These are phyloP conservation scores for Drosophila elegans DNA, from an alignment of 1,140 invertebrate genomes.

Conservation along the genomic window DNA sequence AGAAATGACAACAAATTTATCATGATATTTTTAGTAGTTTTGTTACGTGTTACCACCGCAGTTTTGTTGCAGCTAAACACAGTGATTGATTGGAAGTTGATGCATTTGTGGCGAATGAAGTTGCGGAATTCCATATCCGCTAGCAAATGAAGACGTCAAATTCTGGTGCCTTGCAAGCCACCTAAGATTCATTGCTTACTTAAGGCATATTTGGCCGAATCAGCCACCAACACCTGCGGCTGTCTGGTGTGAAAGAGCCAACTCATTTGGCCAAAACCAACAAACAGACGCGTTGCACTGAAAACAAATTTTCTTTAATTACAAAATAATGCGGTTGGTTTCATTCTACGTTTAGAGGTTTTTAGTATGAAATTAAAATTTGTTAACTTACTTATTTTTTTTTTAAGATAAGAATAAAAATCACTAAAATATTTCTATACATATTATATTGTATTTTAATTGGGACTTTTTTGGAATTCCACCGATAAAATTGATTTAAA, in stretches of 20 bases:
- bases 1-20: neutral
- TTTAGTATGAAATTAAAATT: too few species aligned
- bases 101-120: constrained; percentile 32
- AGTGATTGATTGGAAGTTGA: constrained; percentile 39
- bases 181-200: constrained; percentile 59
- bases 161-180: constrained; percentile 1
- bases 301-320: too few species aligned
- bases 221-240: constrained; percentile 47
- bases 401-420: too few species aligned
- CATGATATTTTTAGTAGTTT: neutral
- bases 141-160: constrained; percentile 45
- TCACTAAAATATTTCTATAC: too few species aligned
- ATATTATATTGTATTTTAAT: too few species aligned
- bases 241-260: constrained; percentile 50
- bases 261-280: constrained; percentile 63
- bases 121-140: constrained; percentile 16
- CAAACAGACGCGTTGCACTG: constrained; percentile 25
- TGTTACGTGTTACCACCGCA: neutral
- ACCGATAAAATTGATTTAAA: too few species aligned
- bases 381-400: too few species aligned
- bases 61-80: neutral
- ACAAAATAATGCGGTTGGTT: too few species aligned
- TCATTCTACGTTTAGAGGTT: too few species aligned
- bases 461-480: too few species aligned
- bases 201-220: constrained; percentile 55